These are phyloP conservation scores for Rotaria macrura DNA, from an alignment of 2,888 invertebrate species.

Conservation along the genomic window DNA sequence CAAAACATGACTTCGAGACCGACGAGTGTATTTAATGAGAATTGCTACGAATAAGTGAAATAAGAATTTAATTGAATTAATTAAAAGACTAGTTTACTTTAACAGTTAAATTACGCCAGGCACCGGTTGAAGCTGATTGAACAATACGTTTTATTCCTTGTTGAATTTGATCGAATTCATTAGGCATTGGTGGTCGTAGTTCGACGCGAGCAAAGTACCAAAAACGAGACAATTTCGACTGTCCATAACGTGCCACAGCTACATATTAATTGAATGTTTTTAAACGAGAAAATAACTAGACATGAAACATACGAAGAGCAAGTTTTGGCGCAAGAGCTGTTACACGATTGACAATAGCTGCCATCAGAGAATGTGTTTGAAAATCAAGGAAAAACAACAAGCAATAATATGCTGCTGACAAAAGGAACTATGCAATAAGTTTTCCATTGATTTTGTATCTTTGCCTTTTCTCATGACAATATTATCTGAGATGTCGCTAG, in stretches of 20 bases:
- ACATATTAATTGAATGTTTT: background rate
- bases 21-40: constrained; percentile 75
- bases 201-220: constrained; percentile 59
- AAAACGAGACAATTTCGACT: constrained; percentile 9
- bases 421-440: background rate
- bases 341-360: background rate
- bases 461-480: background rate
- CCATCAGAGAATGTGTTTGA: background rate
- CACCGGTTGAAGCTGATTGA: constrained; percentile 62
- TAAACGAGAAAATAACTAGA: background rate
- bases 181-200: constrained; percentile 73
- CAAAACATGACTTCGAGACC: constrained; percentile 77
- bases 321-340: background rate
- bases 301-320: background rate
- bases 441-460: background rate
- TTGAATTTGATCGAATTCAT: constrained; percentile 54
- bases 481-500: background rate
- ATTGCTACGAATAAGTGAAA: constrained; percentile 56
- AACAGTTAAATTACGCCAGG: constrained; percentile 72
- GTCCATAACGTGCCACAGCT: background rate
- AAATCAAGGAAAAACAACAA: background rate
- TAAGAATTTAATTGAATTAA: background rate
- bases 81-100: constrained; percentile 50
- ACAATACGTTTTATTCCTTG: constrained; percentile 61
- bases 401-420: background rate